Evolutionary conservation across 2,797 vertebrate species (phyloP), one percentile per base, ranked within the genome.

Genomic region (Siniperca undulata): DNA sequence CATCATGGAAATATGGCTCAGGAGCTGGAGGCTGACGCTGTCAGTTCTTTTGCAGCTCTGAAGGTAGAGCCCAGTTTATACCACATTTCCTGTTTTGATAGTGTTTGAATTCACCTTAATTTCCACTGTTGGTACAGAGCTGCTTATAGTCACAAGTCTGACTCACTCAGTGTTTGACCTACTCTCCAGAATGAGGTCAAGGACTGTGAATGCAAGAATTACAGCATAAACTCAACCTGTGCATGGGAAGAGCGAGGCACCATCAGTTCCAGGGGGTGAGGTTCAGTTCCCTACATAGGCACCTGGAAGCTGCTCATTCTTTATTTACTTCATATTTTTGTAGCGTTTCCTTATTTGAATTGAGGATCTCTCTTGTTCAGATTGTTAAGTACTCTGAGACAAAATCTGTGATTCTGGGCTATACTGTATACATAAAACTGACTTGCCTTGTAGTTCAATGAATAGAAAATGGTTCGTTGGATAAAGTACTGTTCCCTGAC

Each of bases 31-130:
- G 48, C 2, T 2, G 27, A 30, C 0, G 34, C 56, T 78, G 77
- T 70, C 81, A 79, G 78, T 19, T 78, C 55, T 78, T 65, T n/a
- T 71, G 46, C 56, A 52, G 77, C 61, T 44, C 52, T 22, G n/a
- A 30, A 77, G 46, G 36, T 50, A 38, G 58, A 74, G 71, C 48
- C 72, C 60, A 30, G 69, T 65, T 75, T 73, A 42, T 56, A 50
- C 83, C 79, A 81, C 84, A 58, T 70, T 62, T 84, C 74, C 74
- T 79, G 71, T 81, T 86, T 82, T 44, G 44, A 87, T 34, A 53
- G 44, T 27, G 48, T 78, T 73, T 82, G 58, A 85, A 71, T 81
- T 80, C 68, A 85, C 80, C 80, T 81, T 80, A 6, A 58, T 81
- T 83, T 88, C 74, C 61, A 79, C 80, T 55, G 60, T 7, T n/a